A percentile compares a stretch with the other conserved stretches of the same genome.
Evolutionary conservation across 1,140 invertebrate species (phyloP).

Genomic region (Zaprionus ghesquierei): DNA sequence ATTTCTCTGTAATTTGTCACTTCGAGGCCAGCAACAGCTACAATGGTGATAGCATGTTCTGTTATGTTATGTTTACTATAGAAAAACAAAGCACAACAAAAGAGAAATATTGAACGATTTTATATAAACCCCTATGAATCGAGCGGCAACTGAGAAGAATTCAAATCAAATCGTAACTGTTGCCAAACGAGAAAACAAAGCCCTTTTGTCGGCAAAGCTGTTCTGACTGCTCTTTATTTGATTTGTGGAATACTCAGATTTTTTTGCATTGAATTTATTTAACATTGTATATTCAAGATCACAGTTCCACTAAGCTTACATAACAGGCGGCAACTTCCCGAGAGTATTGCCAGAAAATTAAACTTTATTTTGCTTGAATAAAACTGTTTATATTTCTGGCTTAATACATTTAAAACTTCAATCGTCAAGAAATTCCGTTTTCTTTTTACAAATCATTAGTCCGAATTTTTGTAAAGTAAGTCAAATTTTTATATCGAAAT

Average conservation of each 20-base stretch:
- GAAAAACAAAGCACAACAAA: neutral
- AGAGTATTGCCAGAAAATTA: neutral
- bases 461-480: neutral
- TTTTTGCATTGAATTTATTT: no score
- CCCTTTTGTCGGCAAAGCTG: no score
- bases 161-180: neutral
- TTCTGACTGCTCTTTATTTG: no score
- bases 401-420: neutral
- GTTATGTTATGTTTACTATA: slow-evolving; percentile 1
- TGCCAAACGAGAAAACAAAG: no score
- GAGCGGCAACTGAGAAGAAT: neutral
- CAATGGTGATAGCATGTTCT: neutral
- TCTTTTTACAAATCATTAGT: neutral
- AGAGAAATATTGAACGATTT: neutral
- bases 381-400: neutral
- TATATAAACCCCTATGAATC: neutral
- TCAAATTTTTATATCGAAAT: neutral
- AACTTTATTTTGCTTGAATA: neutral
- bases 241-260: no score
- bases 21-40: neutral
- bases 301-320: no score
- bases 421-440: neutral
- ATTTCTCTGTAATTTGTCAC: neutral
- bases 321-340: no score
- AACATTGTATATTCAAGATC: no score